These are phyloP conservation scores for Bombus balteatus DNA, from an alignment of 1,140 invertebrate genomes.

Conservation along the genomic window DNA sequence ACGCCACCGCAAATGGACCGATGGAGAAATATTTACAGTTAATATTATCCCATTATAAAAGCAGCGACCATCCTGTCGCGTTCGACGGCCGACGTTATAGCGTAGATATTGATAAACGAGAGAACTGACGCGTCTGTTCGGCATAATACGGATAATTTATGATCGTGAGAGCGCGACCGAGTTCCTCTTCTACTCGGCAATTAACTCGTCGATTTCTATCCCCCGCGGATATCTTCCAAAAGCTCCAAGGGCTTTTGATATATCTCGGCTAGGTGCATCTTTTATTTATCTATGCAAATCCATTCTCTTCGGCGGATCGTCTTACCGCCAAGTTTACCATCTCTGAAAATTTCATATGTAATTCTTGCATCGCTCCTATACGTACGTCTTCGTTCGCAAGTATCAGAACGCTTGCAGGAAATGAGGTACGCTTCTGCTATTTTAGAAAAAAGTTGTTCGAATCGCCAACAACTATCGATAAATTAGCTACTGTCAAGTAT, in stretches of 20 bases:
- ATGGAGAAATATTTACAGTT: constrained; percentile 41
- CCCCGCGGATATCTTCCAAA: neutral
- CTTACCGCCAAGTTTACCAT: constrained; percentile 68
- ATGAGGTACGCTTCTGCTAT: neutral
- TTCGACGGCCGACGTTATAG: constrained; percentile 22
- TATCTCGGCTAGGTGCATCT: constrained; percentile 57
- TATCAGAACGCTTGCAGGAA: accelerated
- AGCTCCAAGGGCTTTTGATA: neutral
- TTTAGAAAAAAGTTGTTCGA: neutral
- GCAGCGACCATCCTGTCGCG: constrained; percentile 13
- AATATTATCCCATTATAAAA: constrained; percentile 57
- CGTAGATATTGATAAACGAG: constrained; percentile 42
- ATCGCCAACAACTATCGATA: neutral
- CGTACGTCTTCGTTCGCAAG: constrained; percentile 29
- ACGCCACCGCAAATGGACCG: constrained; percentile 15
- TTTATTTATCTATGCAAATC: constrained; percentile 81
- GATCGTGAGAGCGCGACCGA: constrained; percentile 25
- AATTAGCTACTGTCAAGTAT: too few relatives aligned
- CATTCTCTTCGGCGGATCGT: constrained; percentile 54
- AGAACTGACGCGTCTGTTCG: neutral
- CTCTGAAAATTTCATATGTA: constrained; percentile 78
- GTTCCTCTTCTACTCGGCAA: constrained; percentile 27
- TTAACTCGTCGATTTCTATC: constrained; percentile 35
- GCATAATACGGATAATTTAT: constrained; percentile 65
- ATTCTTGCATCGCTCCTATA: constrained; percentile 32